Base-by-base conservation (phyloP, 2,113 vertebrate species). In the Pseudorhombus dupliciocellatus region DNA sequence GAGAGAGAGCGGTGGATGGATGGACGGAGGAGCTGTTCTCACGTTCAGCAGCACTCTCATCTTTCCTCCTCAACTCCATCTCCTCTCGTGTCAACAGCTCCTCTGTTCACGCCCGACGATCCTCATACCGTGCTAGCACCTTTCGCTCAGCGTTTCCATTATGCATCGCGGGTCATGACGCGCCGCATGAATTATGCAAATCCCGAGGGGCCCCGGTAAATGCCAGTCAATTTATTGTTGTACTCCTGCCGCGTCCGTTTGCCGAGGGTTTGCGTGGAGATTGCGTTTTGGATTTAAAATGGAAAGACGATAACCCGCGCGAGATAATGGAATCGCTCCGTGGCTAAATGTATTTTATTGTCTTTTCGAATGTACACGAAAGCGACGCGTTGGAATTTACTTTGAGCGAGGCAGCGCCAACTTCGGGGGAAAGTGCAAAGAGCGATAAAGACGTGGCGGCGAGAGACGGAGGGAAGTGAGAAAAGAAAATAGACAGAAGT, bases 141-240 rank as follows among this genome's bases (percentile, higher is more conserved):
- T 79, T 73, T 82, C 69, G 31, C 69, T 81, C 80, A 54, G 6
- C 53, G 4, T 67, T 73, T 81, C 63, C 68, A 72, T 80, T 57
- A 82, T 84, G 46, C 75, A 67, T 70, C 3, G 62, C 24, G 53
- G 66, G 78, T 56, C 66, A 25, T 18, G 73, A 82, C 72, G 70
- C 54, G 2, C 62, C 16, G 30, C 58, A 88, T 90, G 74, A 87
- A 90, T 88, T 88, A 86, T 87, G 75, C 1, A 87, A 75, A 80
- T 72, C 67, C 69, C 50, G 21, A 4, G 24, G 57, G 59, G 68
- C 57, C 28, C 25, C 3, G 0, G 66, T 67, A 77, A 81, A 84
- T 69, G 66, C 58, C 60, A 60, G 20, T 70, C 67, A 65, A 40
- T 77, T 66, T 48, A 62, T 64, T 37, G 18, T 60, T 24, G 56